Evolutionary conservation across 2,888 invertebrate species (phyloP).

Genomic region (Strigamia transsilvanica): DNA sequence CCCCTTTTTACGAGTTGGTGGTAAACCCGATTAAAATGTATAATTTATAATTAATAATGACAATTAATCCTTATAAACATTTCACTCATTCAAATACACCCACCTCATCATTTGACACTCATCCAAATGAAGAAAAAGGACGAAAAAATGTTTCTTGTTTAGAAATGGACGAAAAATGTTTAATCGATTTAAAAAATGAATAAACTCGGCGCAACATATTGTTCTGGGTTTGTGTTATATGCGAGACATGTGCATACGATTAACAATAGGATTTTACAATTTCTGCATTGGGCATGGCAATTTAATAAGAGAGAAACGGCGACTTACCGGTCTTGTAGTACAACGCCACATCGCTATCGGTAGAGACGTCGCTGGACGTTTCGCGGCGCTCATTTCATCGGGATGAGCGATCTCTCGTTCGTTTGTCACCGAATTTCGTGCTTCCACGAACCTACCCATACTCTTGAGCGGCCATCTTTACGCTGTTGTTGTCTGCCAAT

Average conservation of each 20-base stretch:
- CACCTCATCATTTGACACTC: neutral
- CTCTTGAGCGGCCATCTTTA: conserved; percentile 53
- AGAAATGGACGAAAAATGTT: neutral
- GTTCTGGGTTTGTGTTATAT: neutral
- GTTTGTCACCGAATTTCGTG: conserved; percentile 12
- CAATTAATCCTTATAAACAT: conserved; percentile 41
- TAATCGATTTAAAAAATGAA: neutral
- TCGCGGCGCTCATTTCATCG: conserved; percentile 57
- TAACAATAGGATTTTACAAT: conserved; percentile 37
- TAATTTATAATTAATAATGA: conserved; percentile 31
- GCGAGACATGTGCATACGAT: conserved; percentile 44
- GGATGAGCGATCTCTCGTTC: conserved; percentile 19
- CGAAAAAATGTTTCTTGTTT: neutral
- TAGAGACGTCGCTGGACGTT: conserved; percentile 57
- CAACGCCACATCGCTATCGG: conserved; percentile 57
- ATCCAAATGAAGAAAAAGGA: neutral
- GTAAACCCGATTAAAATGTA: neutral
- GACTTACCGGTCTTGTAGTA: conserved; percentile 58
- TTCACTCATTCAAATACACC: conserved; percentile 13
- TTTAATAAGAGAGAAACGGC: conserved; percentile 24
- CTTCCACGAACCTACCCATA: conserved; percentile 50
- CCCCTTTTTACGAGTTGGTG: neutral
- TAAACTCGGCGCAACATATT: neutral
- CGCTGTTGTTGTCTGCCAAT: conserved; percentile 37
- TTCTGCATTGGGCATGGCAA: too few species aligned